Evolutionary conservation across 2,113 vertebrate genomes (phyloP).

Genomic region (Zingel zingel): DNA sequence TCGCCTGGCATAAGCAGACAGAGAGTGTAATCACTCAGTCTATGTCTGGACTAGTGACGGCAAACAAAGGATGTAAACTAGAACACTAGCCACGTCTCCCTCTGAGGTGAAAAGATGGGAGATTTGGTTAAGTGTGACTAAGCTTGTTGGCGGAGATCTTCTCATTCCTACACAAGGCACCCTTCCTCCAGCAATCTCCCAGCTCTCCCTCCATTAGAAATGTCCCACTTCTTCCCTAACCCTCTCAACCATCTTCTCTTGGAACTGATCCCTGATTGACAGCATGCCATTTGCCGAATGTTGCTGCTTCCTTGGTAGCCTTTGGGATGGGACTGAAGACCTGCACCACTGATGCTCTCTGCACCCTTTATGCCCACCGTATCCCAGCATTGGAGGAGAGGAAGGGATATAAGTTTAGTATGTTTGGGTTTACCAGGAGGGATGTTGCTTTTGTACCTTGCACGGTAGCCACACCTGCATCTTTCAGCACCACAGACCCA

Average conservation of each 20-base stretch:
- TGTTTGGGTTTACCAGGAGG: slow-evolving; percentile 11
- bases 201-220: slow-evolving; percentile 45
- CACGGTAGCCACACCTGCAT: slow-evolving; percentile 62
- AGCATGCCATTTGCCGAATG: slow-evolving; percentile 63
- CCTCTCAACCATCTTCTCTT: slow-evolving; percentile 55
- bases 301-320: slow-evolving; percentile 40
- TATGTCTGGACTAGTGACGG: slow-evolving; percentile 40
- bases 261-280: slow-evolving; percentile 67
- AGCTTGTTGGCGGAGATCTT: slow-evolving; percentile 72
- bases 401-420: slow-evolving; percentile 1
- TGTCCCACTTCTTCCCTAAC: slow-evolving; percentile 47
- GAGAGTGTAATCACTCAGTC: slow-evolving; percentile 49
- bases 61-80: slow-evolving; percentile 53
- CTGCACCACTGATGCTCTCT: slow-evolving; percentile 45
- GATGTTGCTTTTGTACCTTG: slow-evolving; percentile 37
- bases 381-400: slow-evolving; percentile 55
- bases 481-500: slow-evolving; percentile 51
- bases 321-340: slow-evolving; percentile 51
- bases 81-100: slow-evolving; percentile 35
- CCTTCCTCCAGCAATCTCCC: slow-evolving; percentile 54
- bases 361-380: slow-evolving; percentile 33
- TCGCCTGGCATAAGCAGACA: slow-evolving; percentile 35
- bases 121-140: slow-evolving; percentile 65
- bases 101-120: slow-evolving; percentile 51
- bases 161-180: slow-evolving; percentile 41